Conservation (phyloP, 2,797 vertebrate species). For the Dicrostonyx torquatus region DNA sequence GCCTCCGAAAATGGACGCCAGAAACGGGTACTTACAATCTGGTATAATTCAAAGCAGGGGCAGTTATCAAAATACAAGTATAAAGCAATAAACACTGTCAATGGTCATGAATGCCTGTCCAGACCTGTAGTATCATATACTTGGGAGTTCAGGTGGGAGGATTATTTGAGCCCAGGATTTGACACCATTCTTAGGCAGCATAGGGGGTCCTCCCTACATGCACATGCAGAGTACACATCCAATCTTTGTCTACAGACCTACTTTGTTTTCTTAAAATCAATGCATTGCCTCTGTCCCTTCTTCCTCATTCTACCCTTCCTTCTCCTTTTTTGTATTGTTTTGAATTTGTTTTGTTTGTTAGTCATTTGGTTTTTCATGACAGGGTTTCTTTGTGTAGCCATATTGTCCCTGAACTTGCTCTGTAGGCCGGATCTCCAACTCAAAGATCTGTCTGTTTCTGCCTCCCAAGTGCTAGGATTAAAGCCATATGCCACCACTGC, state of each 20-base stretch:
- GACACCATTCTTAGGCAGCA: not conserved
- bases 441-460: not conserved
- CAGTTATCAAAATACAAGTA: not conserved
- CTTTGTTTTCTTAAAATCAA: too few relatives aligned
- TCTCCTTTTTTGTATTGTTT: too few relatives aligned
- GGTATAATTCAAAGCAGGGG: not conserved
- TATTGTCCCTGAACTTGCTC: not conserved
- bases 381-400: not conserved
- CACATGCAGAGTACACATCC: too few relatives aligned
- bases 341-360: too few relatives aligned
- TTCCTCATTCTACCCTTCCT: not conserved
- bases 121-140: not conserved
- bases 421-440: not conserved
- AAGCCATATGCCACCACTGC: not conserved
- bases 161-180: not conserved
- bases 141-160: not conserved
- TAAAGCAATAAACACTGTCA: not conserved
- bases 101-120: not conserved
- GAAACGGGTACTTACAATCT: not conserved
- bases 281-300: not conserved
- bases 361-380: not conserved
- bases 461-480: not conserved
- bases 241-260: too few relatives aligned
- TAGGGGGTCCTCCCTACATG: too few relatives aligned
- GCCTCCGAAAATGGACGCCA: too few relatives aligned